phyloP scores from a whole-genome alignment of 64 coral and sea anemone species.

The Montipora efflorescens region DNA sequence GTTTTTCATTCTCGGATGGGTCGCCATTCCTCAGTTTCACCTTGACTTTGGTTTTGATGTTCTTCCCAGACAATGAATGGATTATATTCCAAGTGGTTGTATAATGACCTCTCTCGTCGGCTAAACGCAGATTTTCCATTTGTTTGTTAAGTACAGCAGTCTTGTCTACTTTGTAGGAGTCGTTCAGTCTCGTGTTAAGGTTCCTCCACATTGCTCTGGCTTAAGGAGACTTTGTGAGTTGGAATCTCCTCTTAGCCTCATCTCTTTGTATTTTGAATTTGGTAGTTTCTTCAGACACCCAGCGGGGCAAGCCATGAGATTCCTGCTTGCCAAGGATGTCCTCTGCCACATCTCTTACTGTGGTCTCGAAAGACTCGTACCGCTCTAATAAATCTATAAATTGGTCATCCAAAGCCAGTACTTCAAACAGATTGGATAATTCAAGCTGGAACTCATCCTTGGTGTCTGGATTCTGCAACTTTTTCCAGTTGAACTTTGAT shows the following conservation, averaged over 20 bases:
- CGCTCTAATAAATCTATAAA: neutral
- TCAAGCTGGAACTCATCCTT: constrained; percentile 20
- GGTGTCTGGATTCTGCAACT: constrained; percentile 29
- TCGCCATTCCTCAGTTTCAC: constrained; percentile 14
- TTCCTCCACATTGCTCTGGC: neutral
- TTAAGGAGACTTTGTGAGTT: too few species aligned
- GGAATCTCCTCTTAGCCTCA: too few species aligned
- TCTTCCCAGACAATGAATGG: too few species aligned
- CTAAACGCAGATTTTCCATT: too few species aligned
- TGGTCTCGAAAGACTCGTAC: constrained; percentile 11
- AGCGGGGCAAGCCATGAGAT: neutral
- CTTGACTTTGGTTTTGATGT: neutral
- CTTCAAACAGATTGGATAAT: constrained; percentile 2
- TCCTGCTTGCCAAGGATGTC: neutral
- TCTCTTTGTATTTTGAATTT: neutral
- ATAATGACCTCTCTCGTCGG: too few species aligned
- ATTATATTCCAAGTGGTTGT: too few species aligned
- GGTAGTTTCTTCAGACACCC: neutral
- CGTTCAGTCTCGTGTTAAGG: constrained; percentile 29
- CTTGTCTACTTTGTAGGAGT: constrained; percentile 26
- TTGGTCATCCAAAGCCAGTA: neutral
- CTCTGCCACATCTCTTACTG: constrained; percentile 27
- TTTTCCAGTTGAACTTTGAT: constrained; percentile 48
- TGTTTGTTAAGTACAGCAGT: neutral
- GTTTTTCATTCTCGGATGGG: too few species aligned